These are phyloP conservation scores for Nothocercus nigrocapillus DNA, from an alignment of 2,113 vertebrate species.

Conservation along the genomic window DNA sequence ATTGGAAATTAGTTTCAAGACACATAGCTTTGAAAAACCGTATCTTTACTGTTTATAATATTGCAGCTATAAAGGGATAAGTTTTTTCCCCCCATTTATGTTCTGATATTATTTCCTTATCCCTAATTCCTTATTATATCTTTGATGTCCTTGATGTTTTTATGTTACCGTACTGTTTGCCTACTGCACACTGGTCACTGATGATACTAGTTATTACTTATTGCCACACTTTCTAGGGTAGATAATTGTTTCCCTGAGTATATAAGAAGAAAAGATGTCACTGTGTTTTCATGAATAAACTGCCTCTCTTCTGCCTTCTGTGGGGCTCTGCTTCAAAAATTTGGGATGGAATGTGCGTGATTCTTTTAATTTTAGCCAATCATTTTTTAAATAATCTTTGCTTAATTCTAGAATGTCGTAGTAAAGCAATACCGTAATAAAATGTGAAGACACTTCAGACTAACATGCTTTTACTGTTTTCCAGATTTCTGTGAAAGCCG, in stretches of 20 bases:
- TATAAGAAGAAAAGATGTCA: neutral
- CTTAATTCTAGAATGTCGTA: neutral
- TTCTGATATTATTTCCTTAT: neutral
- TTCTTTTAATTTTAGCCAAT: neutral
- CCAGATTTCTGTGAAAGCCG: neutral
- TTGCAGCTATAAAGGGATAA: neutral
- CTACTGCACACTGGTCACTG: neutral
- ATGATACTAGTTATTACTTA: neutral
- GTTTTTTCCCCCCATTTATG: neutral
- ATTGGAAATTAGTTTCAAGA: neutral
- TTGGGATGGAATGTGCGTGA: neutral
- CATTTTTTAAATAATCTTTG: neutral
- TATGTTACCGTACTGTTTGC: neutral
- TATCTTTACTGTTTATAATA: neutral
- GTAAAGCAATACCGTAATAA: neutral
- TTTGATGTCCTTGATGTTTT: neutral
- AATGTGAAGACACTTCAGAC: neutral
- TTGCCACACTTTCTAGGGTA: neutral
- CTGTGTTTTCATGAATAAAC: neutral
- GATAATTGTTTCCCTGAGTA: neutral
- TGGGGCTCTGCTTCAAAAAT: neutral
- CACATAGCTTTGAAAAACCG: neutral
- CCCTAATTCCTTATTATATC: neutral
- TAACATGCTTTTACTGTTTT: neutral
- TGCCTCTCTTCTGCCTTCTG: neutral